Evolutionary conservation across 2,797 vertebrate genomes (phyloP).

Genomic region (Brachyrhaphis roseni): DNA sequence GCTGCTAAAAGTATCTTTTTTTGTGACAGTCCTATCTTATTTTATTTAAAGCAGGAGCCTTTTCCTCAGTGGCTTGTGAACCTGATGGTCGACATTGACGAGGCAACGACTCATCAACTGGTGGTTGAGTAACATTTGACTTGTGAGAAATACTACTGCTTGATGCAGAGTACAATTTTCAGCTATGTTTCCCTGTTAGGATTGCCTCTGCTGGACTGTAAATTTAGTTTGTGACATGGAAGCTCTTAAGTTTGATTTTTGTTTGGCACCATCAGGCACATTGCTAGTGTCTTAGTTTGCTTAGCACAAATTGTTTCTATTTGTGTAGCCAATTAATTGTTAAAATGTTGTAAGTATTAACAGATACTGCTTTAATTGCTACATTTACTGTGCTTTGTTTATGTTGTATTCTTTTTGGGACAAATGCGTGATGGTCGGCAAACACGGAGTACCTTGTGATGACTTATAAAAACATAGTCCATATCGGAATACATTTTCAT

Average conservation of each 20-base stretch:
- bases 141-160: not conserved
- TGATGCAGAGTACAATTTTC: not conserved
- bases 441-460: not conserved
- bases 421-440: not conserved
- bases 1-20: not conserved
- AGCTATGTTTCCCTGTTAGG: not conserved
- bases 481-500: not conserved
- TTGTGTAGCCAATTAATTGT: not conserved
- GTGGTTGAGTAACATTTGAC: constrained; percentile 64
- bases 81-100: constrained; percentile 84
- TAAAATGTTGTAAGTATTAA: not conserved
- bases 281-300: not conserved
- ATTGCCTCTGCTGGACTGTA: not conserved
- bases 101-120: constrained; percentile 81
- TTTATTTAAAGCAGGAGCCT: constrained; percentile 22
- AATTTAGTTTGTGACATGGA: not conserved
- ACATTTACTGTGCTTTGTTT: not conserved
- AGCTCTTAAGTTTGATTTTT: not conserved
- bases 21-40: not conserved
- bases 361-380: not conserved
- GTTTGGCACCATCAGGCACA: not conserved
- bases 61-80: constrained; percentile 78
- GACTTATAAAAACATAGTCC: not conserved
- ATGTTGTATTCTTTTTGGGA: not conserved
- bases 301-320: not conserved